Evolutionary conservation across 2,888 invertebrate genomes (phyloP).

Genomic region (Nebria brevicollis): DNA sequence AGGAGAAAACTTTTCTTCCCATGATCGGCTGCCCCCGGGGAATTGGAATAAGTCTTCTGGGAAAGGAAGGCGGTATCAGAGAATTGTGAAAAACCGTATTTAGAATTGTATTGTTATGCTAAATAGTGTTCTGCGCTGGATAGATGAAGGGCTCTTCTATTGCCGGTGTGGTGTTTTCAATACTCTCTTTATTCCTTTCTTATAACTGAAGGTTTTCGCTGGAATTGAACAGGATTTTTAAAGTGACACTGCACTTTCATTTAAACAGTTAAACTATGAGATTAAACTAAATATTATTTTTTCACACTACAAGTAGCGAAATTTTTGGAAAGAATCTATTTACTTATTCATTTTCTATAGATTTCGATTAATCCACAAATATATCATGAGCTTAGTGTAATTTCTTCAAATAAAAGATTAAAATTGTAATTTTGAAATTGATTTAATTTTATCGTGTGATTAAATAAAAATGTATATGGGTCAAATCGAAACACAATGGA

Average conservation of each 20-base stretch:
- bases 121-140: slow-evolving; percentile 30
- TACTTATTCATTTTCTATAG: too few species aligned
- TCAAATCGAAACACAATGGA: not conserved
- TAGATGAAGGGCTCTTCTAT: slow-evolving; percentile 9
- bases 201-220: slow-evolving; percentile 18
- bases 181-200: slow-evolving; percentile 29
- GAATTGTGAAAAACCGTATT: slow-evolving; percentile 49
- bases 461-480: not conserved
- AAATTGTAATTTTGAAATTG: not conserved
- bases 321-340: too few species aligned
- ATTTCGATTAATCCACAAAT: too few species aligned
- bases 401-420: not conserved
- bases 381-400: too few species aligned
- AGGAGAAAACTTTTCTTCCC: slow-evolving; percentile 38
- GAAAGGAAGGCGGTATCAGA: slow-evolving; percentile 45
- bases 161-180: slow-evolving; percentile 23
- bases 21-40: slow-evolving; percentile 39
- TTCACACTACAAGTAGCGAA: too few species aligned
- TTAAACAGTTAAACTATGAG: not conserved
- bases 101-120: slow-evolving; percentile 49
- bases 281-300: not conserved
- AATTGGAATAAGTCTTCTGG: slow-evolving; percentile 49
- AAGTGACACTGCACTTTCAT: not conserved
- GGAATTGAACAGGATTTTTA: slow-evolving; percentile 27
- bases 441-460: not conserved